These are phyloP conservation scores for Urocyon cinereoargenteus DNA, from an alignment of 2,797 vertebrate species.

Conservation along the genomic window DNA sequence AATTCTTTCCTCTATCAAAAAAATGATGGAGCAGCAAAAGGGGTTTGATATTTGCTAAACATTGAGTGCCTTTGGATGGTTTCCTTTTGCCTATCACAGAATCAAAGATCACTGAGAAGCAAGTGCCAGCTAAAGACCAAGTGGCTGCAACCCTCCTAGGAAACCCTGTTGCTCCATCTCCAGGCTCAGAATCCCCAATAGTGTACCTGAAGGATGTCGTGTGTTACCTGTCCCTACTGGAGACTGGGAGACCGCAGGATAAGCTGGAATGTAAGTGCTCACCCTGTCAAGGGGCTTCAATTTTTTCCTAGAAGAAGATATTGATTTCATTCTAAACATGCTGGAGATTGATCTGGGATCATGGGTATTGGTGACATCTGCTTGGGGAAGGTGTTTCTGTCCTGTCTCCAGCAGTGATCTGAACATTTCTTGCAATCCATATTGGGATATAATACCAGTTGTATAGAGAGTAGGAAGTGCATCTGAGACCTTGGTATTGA, in stretches of 20 bases:
- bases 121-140: constrained; percentile 78
- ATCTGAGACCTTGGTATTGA: not conserved
- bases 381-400: not conserved
- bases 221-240: constrained; percentile 97
- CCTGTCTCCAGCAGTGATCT: not conserved
- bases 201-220: constrained; percentile 97
- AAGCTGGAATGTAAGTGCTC: constrained; percentile 96
- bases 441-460: not conserved
- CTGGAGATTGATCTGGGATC: not conserved
- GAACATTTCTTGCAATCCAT: not conserved
- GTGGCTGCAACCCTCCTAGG: not conserved
- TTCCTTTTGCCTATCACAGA: constrained; percentile 85
- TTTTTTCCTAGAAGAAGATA: not conserved
- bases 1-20: not conserved
- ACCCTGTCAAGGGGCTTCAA: not conserved
- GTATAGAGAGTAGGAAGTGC: not conserved
- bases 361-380: not conserved
- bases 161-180: not conserved
- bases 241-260: constrained; percentile 95
- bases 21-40: not conserved
- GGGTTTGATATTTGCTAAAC: not conserved
- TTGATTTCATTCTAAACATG: not conserved
- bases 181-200: constrained; percentile 86
- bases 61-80: not conserved
- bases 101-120: constrained; percentile 87